A percentile compares a stretch with the other conserved stretches of the same genome.
These are phyloP conservation scores for Dolichotis patagonum DNA, from an alignment of 2,113 vertebrate genomes.

Conservation along the genomic window DNA sequence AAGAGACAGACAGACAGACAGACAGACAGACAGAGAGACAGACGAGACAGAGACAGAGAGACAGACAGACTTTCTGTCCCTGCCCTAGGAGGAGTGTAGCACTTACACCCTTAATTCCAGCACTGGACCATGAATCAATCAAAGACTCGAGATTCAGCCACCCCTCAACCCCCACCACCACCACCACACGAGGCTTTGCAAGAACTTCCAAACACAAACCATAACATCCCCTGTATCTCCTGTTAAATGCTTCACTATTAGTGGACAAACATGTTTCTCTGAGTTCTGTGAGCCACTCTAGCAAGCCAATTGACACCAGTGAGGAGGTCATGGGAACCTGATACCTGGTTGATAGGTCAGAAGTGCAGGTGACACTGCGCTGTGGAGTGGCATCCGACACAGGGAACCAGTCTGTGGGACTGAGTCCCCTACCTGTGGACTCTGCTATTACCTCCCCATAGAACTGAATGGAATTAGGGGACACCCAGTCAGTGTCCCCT, in stretches of 20 bases:
- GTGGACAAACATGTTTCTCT: background rate
- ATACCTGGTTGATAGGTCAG: no score
- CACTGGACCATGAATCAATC: background rate
- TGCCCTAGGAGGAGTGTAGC: background rate
- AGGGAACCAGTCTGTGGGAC: background rate
- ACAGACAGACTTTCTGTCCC: background rate
- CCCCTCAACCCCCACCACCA: background rate
- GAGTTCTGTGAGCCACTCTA: background rate
- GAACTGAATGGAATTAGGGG: background rate
- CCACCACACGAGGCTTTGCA: background rate
- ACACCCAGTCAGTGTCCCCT: background rate
- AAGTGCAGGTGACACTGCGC: background rate
- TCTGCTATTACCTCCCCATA: background rate
- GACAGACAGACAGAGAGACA: no score
- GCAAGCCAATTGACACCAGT: background rate
- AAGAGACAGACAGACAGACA: background rate
- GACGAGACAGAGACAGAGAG: background rate
- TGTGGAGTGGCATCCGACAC: background rate
- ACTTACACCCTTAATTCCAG: background rate
- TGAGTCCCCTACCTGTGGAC: background rate
- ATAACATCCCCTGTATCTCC: background rate
- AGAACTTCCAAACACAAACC: background rate
- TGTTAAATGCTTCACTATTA: background rate
- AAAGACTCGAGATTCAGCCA: background rate
- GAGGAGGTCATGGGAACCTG: background rate